Evolutionary conservation across 2,113 vertebrate genomes (phyloP).

Genomic region (Dipodomys ordii): DNA sequence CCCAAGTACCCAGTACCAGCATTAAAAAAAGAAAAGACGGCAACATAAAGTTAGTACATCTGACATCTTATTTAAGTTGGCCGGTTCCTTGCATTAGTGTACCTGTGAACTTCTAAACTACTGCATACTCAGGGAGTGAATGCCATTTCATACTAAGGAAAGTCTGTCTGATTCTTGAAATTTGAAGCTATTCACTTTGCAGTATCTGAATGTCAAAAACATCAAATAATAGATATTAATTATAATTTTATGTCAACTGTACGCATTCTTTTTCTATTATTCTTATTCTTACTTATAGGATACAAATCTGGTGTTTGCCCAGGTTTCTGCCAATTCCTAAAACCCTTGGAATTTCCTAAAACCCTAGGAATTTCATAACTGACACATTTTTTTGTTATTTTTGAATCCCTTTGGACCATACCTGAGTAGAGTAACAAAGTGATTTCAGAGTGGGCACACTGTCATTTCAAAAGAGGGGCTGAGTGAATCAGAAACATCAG

Average conservation of each 20-base stretch:
- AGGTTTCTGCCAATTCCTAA: conserved; percentile 22
- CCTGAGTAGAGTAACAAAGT: background rate
- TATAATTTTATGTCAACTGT: conserved; percentile 16
- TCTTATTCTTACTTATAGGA: background rate
- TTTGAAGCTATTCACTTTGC: conserved; percentile 1
- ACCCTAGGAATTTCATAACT: conserved; percentile 10
- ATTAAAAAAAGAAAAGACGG: background rate
- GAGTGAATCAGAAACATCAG: background rate
- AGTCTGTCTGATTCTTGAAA: background rate
- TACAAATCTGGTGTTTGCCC: conserved; percentile 1
- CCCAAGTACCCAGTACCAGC: too few relatives aligned
- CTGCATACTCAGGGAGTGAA: conserved; percentile 32
- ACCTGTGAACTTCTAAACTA: conserved; percentile 15
- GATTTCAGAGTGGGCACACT: background rate
- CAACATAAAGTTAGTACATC: background rate
- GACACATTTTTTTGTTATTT: conserved; percentile 2
- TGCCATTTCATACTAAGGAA: conserved; percentile 7
- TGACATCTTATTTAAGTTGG: background rate
- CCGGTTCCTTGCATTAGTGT: background rate
- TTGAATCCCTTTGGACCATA: conserved; percentile 3
- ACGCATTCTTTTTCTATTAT: background rate
- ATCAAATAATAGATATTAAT: background rate
- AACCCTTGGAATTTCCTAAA: conserved; percentile 42
- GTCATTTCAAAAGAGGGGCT: background rate
- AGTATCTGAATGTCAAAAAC: background rate